Percentiles rank a stretch among this genome's conserved stretches.
These are phyloP conservation scores for Dasypus novemcinctus DNA, from an alignment of 2,113 vertebrate species.

Conservation along the genomic window DNA sequence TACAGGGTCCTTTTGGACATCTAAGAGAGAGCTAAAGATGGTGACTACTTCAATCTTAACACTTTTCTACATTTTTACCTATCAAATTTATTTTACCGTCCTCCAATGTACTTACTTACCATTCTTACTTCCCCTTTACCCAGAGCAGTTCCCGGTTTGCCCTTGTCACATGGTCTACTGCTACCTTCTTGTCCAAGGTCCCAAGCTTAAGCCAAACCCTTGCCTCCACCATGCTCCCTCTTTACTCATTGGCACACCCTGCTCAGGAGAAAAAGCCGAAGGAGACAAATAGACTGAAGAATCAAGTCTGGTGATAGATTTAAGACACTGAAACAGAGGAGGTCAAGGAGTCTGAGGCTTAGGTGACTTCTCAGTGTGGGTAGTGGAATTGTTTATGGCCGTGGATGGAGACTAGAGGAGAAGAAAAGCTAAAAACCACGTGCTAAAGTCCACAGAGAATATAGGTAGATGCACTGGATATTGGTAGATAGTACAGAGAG, in stretches of 20 bases:
- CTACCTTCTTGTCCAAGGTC: neutral
- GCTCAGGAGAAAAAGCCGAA: neutral
- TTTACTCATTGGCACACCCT: neutral
- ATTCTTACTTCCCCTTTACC: neutral
- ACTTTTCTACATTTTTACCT: neutral
- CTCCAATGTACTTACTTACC: neutral
- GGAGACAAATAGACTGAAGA: neutral
- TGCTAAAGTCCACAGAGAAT: neutral
- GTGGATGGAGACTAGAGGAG: neutral
- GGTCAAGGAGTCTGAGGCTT: neutral
- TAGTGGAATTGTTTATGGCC: neutral
- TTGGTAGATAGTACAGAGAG: neutral
- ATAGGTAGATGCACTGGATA: neutral
- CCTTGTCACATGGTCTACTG: neutral
- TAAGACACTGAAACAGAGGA: neutral
- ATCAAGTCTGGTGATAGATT: neutral
- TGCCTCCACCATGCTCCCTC: neutral
- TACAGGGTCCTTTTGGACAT: neutral
- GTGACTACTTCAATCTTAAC: neutral
- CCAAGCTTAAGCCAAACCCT: neutral
- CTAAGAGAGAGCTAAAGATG: neutral
- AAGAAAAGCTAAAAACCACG: neutral
- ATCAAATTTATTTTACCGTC: neutral
- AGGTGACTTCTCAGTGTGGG: neutral
- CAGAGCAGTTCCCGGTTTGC: neutral